Conservation (phyloP, 2,888 invertebrate species). For the Capitulum mitella region DNA sequence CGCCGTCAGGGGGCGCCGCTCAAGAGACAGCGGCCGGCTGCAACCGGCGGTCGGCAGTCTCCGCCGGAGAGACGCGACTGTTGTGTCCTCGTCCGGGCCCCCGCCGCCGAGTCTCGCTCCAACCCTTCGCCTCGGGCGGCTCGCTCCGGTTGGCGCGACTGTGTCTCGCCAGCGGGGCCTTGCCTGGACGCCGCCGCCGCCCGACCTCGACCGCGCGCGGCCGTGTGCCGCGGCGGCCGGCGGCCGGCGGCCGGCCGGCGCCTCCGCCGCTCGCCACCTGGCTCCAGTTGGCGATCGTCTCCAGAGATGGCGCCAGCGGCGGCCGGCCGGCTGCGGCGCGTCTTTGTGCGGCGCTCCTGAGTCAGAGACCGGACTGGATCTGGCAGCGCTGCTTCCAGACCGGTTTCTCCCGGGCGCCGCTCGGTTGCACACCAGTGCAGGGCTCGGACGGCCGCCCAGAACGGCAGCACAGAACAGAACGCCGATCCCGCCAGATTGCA, state of each 20-base stretch:
- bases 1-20: too few relatives aligned
- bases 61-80: too few relatives aligned
- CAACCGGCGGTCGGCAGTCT: too few relatives aligned
- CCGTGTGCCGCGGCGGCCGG: not conserved
- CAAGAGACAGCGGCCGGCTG: too few relatives aligned
- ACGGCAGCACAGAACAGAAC: too few relatives aligned
- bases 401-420: not conserved
- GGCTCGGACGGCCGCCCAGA: not conserved
- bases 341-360: not conserved
- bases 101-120: too few relatives aligned
- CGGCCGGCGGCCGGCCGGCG: not conserved
- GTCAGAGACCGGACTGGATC: conserved; percentile 4
- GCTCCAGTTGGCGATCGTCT: not conserved
- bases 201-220: not conserved
- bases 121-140: too few relatives aligned
- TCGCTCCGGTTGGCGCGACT: too few relatives aligned
- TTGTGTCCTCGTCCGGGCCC: too few relatives aligned
- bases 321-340: not conserved
- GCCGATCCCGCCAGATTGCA: not conserved
- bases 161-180: too few relatives aligned
- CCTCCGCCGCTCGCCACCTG: not conserved
- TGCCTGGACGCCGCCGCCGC: not conserved
- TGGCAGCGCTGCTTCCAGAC: conserved; percentile 5
- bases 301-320: conserved; percentile 6
- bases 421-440: not conserved